These are phyloP conservation scores for Salarias fasciatus DNA, from an alignment of 2,797 vertebrate genomes.

Conservation along the genomic window DNA sequence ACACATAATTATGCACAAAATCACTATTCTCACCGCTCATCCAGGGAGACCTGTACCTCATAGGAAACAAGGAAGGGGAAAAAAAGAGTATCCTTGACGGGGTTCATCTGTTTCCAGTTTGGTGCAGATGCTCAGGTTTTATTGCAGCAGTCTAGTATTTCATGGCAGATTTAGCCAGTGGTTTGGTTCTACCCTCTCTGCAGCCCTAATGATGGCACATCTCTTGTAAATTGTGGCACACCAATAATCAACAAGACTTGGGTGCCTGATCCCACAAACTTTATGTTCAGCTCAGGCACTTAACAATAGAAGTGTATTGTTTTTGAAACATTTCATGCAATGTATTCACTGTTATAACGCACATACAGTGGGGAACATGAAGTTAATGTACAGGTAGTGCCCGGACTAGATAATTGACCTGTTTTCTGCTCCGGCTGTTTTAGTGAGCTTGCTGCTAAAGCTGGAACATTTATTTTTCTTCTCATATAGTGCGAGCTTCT, in stretches of 20 bases:
- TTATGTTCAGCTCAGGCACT: conserved; percentile 17
- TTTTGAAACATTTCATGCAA: background rate
- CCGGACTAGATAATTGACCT: conserved; percentile 60
- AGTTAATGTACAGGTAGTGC: conserved; percentile 47
- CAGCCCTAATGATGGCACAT: conserved; percentile 81
- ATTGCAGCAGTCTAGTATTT: conserved; percentile 86
- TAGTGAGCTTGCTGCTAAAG: conserved; percentile 41
- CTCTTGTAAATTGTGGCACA: conserved; percentile 82
- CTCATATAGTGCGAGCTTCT: conserved; percentile 49
- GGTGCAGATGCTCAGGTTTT: conserved; percentile 85
- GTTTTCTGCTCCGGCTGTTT: conserved; percentile 59
- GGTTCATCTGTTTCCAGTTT: conserved; percentile 87
- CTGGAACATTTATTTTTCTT: conserved; percentile 61
- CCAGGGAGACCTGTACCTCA: conserved; percentile 67
- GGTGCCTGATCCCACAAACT: conserved; percentile 52
- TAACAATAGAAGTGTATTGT: conserved; percentile 6
- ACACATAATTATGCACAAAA: conserved; percentile 62
- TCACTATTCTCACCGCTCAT: conserved; percentile 64
- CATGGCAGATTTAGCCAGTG: conserved; percentile 85
- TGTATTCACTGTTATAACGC: background rate
- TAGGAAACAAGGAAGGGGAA: conserved; percentile 67
- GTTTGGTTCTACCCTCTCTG: conserved; percentile 78
- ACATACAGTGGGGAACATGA: conserved; percentile 14
- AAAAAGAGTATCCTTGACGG: conserved; percentile 77
- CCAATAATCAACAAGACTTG: conserved; percentile 69